Evolutionary conservation across 2,888 invertebrate species (phyloP).

Genomic region (Nymphalis urticae): DNA sequence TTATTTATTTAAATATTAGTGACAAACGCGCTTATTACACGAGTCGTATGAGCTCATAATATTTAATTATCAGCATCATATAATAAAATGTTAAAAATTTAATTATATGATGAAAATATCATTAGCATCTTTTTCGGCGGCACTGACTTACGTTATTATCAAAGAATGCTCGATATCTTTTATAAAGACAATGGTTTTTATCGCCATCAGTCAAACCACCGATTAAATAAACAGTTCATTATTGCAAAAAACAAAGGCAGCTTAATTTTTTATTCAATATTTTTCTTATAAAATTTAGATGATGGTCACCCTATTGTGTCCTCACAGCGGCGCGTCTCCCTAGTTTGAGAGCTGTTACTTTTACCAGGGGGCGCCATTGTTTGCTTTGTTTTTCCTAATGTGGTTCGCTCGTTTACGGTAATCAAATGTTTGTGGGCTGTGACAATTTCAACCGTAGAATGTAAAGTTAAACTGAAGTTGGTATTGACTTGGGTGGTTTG

Average conservation of each 20-base stretch:
- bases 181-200: too few species aligned
- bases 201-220: too few species aligned
- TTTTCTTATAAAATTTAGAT: neutral
- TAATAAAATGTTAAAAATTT: too few species aligned
- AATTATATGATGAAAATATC: too few species aligned
- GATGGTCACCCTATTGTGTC: conserved; percentile 14
- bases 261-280: neutral
- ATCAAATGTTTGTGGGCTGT: conserved; percentile 9
- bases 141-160: too few species aligned
- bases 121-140: too few species aligned
- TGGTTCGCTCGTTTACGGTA: conserved; percentile 12
- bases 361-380: conserved; percentile 7
- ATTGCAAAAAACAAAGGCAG: neutral
- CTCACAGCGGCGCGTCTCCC: conserved; percentile 7
- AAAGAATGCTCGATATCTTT: too few species aligned
- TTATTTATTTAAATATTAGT: too few species aligned
- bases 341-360: conserved; percentile 6
- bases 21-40: too few species aligned
- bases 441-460: conserved; percentile 5
- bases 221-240: too few species aligned
- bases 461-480: conserved; percentile 7
- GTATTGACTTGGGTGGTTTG: conserved; percentile 1
- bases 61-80: too few species aligned
- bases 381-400: conserved; percentile 11
- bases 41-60: too few species aligned